Evolutionary conservation across 30 jellyfish, hydroid and myxozoan genomes (phyloP).

Genomic region (Turritopsis dohrnii): DNA sequence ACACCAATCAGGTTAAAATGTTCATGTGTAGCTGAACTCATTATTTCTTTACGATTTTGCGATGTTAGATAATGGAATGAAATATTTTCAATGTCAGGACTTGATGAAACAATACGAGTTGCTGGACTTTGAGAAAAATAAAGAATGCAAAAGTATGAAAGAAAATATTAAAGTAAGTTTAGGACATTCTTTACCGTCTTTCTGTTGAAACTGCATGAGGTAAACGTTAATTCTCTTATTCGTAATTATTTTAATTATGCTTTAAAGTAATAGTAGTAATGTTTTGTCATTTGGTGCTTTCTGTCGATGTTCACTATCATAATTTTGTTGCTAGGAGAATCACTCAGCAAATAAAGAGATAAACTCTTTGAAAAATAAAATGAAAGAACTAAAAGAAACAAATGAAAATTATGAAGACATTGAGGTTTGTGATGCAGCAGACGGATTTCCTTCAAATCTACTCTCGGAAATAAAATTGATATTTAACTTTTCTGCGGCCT

Average conservation of each 20-base stretch:
- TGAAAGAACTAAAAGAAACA: not conserved
- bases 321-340: not conserved
- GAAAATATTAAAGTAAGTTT: not conserved
- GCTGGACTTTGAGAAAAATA: not conserved
- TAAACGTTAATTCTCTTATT: no score
- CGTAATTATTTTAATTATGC: no score
- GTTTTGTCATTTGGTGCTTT: no score
- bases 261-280: no score
- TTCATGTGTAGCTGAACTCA: not conserved
- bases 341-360: not conserved
- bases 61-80: not conserved
- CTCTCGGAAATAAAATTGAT: no score
- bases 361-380: not conserved
- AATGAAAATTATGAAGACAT: not conserved
- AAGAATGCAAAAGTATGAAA: not conserved
- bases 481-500: no score
- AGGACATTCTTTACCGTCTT: not conserved
- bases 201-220: no score
- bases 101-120: not conserved
- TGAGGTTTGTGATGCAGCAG: not conserved
- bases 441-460: no score
- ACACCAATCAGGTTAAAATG: not conserved
- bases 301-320: not conserved
- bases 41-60: no score
- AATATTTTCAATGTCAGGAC: not conserved